Percentiles rank a stretch among this genome's conserved stretches.
These are phyloP conservation scores for Hydrotaea cyrtoneurina DNA, from an alignment of 2,888 invertebrate genomes.

Conservation along the genomic window DNA sequence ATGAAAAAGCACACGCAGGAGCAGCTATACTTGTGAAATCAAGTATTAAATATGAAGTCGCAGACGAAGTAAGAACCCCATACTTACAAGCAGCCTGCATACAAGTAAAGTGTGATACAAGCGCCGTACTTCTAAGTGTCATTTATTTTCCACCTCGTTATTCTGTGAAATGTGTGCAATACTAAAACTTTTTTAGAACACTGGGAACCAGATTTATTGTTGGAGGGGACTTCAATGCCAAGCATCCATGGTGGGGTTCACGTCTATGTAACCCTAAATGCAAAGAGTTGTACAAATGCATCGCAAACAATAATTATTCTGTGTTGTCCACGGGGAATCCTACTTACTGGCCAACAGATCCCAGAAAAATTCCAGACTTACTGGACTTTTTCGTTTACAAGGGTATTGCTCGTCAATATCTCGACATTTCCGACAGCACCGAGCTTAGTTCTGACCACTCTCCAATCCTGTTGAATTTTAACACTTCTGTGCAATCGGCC, in stretches of 20 bases:
- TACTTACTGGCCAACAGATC: constrained; percentile 58
- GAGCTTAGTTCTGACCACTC: too few species aligned
- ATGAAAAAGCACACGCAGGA: constrained; percentile 51
- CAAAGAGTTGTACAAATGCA: constrained; percentile 48
- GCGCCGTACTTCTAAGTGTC: background rate
- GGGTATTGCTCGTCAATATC: too few species aligned
- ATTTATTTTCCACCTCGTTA: constrained; percentile 29
- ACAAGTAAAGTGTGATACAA: constrained; percentile 29
- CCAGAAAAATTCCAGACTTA: constrained; percentile 51
- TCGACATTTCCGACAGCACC: too few species aligned
- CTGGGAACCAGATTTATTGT: constrained; percentile 50
- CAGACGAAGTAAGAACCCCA: background rate
- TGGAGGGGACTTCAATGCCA: constrained; percentile 61
- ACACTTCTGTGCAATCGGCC: too few species aligned
- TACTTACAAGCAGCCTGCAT: constrained; percentile 46
- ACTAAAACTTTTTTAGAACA: constrained; percentile 25
- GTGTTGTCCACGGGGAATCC: constrained; percentile 43
- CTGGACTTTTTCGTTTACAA: constrained; percentile 36
- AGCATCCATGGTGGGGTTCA: constrained; percentile 57
- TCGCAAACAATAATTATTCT: constrained; percentile 28
- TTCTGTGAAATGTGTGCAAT: constrained; percentile 1
- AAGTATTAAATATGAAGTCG: background rate
- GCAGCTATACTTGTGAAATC: constrained; percentile 52
- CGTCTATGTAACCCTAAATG: constrained; percentile 48
- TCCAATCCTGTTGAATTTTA: too few species aligned